A percentile compares a stretch with the other conserved stretches of the same genome.
phyloP scores from a whole-genome alignment of 2,797 vertebrate species.

The Threskiornis aethiopicus region DNA sequence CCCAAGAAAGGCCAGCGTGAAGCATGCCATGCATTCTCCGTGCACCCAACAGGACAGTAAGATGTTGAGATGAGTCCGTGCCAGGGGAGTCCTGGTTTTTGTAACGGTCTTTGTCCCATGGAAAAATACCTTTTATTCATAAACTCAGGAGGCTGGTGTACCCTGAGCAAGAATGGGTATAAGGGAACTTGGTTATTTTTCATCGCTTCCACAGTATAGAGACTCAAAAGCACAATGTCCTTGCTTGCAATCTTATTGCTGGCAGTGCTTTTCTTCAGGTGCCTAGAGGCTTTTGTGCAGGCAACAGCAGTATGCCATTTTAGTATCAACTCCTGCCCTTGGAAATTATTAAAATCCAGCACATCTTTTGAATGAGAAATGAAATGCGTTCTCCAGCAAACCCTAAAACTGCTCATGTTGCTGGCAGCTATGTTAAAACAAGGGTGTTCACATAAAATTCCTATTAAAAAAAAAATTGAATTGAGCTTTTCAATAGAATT shows the following conservation, averaged over 20 bases:
- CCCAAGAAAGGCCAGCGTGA: not conserved
- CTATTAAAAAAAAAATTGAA: conserved; percentile 31
- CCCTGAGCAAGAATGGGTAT: not conserved
- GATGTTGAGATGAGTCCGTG: not conserved
- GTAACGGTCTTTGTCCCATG: not conserved
- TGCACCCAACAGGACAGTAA: not conserved
- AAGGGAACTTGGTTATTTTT: not conserved
- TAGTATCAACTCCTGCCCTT: conserved; percentile 4
- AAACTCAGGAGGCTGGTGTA: not conserved
- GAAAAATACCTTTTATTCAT: not conserved
- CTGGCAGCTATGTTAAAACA: not conserved
- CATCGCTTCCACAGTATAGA: not conserved
- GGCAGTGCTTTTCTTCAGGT: not conserved
- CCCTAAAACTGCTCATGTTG: not conserved
- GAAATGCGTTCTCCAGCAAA: conserved; percentile 19
- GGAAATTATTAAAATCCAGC: conserved; percentile 40
- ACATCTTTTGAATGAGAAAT: not conserved
- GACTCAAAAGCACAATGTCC: not conserved
- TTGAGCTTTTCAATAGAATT: conserved; percentile 47
- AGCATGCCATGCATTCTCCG: not conserved
- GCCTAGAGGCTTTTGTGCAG: not conserved
- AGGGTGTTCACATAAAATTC: conserved; percentile 23
- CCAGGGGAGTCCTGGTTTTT: not conserved
- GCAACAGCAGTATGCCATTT: not conserved
- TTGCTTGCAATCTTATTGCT: not conserved